Conservation (phyloP, 2,888 invertebrate genomes). For the Scaptomyza flava region DNA sequence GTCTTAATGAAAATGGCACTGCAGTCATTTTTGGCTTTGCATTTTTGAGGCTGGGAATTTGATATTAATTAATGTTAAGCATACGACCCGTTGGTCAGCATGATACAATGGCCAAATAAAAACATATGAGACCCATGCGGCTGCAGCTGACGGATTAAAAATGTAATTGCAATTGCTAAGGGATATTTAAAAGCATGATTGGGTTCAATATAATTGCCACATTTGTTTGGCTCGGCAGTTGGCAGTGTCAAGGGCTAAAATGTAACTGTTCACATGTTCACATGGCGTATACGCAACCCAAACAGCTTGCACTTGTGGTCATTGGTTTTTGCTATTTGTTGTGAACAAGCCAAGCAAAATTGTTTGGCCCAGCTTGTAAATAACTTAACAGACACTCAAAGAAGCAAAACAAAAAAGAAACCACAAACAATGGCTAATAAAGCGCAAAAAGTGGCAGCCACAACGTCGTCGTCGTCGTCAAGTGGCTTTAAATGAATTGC, state of each 20-base stretch:
- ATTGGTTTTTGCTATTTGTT: conserved; percentile 10
- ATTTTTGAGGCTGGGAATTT: conserved; percentile 47
- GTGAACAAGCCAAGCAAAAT: conserved; percentile 1
- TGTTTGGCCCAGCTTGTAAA: conserved; percentile 12
- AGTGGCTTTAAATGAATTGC: conserved; percentile 62
- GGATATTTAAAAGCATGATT: conserved; percentile 18
- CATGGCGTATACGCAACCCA: conserved; percentile 31
- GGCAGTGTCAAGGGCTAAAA: conserved; percentile 8
- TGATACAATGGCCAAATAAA: conserved; percentile 10
- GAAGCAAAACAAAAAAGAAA: background rate
- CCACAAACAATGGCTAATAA: conserved; percentile 26
- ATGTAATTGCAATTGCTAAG: conserved; percentile 49
- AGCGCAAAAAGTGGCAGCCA: conserved; percentile 35
- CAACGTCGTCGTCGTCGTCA: conserved; percentile 42
- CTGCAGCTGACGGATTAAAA: conserved; percentile 72
- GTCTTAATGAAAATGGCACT: conserved; percentile 66
- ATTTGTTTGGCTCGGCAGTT: conserved; percentile 18
- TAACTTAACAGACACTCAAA: conserved; percentile 21
- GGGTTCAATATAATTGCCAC: conserved; percentile 24
- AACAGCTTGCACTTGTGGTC: conserved; percentile 15
- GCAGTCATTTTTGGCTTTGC: conserved; percentile 63
- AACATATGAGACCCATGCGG: conserved; percentile 44
- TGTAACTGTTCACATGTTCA: conserved; percentile 20
- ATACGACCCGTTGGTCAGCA: conserved; percentile 42
- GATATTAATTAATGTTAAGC: conserved; percentile 74